Percentiles rank a stretch among this genome's conserved stretches.
These are phyloP conservation scores for Thamnaconus septentrionalis DNA, from an alignment of 2,113 vertebrate species.

Conservation along the genomic window DNA sequence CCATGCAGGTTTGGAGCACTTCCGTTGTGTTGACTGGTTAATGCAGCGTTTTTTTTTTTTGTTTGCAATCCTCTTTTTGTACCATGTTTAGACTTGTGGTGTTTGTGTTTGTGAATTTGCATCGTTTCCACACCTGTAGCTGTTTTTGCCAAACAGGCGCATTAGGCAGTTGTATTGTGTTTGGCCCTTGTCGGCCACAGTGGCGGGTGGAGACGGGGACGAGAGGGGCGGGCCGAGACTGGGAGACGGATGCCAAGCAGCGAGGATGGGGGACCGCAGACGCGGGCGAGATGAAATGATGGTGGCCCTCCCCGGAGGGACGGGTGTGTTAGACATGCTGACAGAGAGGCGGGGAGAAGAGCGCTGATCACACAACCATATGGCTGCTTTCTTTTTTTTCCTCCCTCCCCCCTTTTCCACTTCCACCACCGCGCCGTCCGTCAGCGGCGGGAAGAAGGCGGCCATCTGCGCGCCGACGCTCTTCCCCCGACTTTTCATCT, in stretches of 20 bases:
- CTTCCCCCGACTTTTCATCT: slow-evolving; percentile 13
- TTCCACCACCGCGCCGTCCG: slow-evolving; percentile 27
- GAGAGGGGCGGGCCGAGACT: not conserved
- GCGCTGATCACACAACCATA: slow-evolving; percentile 55
- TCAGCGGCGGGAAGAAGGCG: slow-evolving; percentile 37
- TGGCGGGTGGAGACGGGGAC: slow-evolving; percentile 23
- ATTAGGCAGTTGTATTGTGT: slow-evolving; percentile 8
- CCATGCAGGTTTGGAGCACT: too few species aligned
- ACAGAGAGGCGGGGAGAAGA: slow-evolving; percentile 29
- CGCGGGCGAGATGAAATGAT: slow-evolving; percentile 43
- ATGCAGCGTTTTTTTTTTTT: too few species aligned
- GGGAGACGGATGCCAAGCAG: not conserved
- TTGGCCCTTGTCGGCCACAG: too few species aligned
- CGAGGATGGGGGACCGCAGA: slow-evolving; percentile 15
- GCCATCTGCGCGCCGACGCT: slow-evolving; percentile 42
- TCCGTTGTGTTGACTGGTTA: too few species aligned
- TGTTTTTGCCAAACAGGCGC: too few species aligned
- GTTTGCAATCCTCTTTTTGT: too few species aligned
- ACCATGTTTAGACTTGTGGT: too few species aligned
- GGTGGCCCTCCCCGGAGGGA: slow-evolving; percentile 45
- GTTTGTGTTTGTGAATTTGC: too few species aligned
- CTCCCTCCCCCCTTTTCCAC: slow-evolving; percentile 39
- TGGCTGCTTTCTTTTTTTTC: slow-evolving; percentile 54
- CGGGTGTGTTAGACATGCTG: slow-evolving; percentile 30
- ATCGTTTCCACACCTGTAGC: too few species aligned